Conservation (phyloP, 2,888 invertebrate species). For the Nebria brevicollis region DNA sequence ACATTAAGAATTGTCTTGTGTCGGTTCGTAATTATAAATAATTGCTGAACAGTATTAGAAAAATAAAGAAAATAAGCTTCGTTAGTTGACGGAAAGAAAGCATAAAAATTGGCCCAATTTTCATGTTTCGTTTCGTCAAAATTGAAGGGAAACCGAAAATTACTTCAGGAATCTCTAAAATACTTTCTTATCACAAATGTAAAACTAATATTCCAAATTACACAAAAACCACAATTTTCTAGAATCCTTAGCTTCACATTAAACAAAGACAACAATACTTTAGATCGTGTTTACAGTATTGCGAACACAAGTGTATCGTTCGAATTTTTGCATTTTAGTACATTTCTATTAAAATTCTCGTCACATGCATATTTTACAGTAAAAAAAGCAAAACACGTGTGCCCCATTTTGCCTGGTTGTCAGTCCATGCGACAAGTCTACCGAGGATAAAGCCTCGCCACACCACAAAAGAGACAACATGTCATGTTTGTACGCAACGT, state of each 20-base stretch:
- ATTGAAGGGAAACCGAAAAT: background rate
- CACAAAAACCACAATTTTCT: no score
- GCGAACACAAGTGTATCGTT: background rate
- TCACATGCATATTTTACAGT: background rate
- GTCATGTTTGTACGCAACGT: background rate
- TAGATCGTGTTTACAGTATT: no score
- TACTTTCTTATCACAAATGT: no score
- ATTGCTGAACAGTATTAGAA: no score
- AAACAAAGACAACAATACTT: no score
- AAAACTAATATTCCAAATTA: no score
- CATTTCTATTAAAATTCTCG: background rate
- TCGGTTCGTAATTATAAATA: no score
- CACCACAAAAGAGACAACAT: background rate
- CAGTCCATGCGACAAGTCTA: background rate
- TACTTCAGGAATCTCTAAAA: no score
- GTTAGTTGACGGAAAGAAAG: slow-evolving; percentile 13
- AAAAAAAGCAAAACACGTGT: background rate
- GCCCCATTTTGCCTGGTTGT: background rate
- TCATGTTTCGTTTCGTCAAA: slow-evolving; percentile 27
- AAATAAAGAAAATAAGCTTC: no score
- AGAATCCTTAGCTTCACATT: no score
- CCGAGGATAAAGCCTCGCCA: background rate
- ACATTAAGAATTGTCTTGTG: no score
- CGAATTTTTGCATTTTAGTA: background rate
- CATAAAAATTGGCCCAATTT: slow-evolving; percentile 37